Evolutionary conservation across 2,888 invertebrate genomes (phyloP).

Genomic region (Hesperia comma): DNA sequence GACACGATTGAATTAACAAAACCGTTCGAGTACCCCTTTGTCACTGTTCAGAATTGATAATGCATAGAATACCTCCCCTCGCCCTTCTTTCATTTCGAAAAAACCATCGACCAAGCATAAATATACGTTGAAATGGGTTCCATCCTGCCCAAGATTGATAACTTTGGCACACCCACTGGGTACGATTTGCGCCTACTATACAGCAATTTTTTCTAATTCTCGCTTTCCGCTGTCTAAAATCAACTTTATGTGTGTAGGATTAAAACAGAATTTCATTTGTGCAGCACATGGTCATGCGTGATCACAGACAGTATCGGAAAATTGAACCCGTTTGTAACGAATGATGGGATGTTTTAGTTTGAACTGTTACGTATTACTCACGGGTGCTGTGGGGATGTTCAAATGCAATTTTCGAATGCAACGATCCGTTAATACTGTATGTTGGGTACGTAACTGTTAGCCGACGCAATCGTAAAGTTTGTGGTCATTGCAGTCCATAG

Average conservation of each 20-base stretch:
- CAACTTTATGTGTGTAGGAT: background rate
- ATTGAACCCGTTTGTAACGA: conserved; percentile 77
- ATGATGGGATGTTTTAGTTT: conserved; percentile 68
- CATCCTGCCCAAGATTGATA: conserved; percentile 76
- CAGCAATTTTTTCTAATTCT: conserved; percentile 34
- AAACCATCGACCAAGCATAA: conserved; percentile 74
- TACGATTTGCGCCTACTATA: conserved; percentile 63
- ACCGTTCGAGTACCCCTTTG: conserved; percentile 28
- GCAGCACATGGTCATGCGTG: conserved; percentile 61
- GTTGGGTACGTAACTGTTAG: background rate
- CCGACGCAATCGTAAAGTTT: background rate
- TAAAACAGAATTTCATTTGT: background rate
- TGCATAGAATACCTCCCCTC: conserved; percentile 44
- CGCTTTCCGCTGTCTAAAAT: conserved; percentile 15
- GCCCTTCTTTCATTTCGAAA: conserved; percentile 66
- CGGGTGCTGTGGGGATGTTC: conserved; percentile 27
- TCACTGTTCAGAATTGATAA: conserved; percentile 39
- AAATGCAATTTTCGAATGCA: conserved; percentile 29
- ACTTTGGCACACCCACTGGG: conserved; percentile 70
- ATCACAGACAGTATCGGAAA: conserved; percentile 67
- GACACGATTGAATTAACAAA: conserved; percentile 34
- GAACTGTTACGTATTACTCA: conserved; percentile 66
- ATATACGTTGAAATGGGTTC: conserved; percentile 73
- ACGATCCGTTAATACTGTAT: conserved; percentile 10
- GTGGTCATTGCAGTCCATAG: background rate